These are phyloP conservation scores for Saccostrea cuccullata DNA, from an alignment of 1,140 invertebrate species.

Conservation along the genomic window DNA sequence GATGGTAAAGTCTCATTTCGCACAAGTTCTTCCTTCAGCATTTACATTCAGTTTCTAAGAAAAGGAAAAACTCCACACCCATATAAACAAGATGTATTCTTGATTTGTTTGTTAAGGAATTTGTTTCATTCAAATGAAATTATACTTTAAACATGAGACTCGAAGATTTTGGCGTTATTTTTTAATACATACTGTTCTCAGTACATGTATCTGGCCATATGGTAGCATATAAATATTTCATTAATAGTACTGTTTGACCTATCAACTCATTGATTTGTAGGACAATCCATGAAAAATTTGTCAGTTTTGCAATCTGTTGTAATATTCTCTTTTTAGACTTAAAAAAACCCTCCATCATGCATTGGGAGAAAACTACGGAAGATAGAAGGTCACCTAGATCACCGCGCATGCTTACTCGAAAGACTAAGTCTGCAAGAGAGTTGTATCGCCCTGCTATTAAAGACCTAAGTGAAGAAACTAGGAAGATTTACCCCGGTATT, in stretches of 20 bases:
- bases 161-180: no score
- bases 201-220: background rate
- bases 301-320: background rate
- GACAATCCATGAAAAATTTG: background rate
- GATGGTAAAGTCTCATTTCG: no score
- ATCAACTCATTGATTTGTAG: background rate
- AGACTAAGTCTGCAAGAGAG: conserved; percentile 46
- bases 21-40: no score
- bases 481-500: conserved; percentile 27
- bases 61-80: no score
- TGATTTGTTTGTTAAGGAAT: no score
- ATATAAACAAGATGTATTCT: no score
- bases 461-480: conserved; percentile 41
- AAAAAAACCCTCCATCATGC: background rate
- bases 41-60: no score
- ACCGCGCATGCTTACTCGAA: conserved; percentile 17
- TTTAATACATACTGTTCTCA: no score
- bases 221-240: background rate
- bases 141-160: no score
- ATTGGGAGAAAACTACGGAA: conserved; percentile 41
- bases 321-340: background rate
- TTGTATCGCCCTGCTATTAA: conserved; percentile 47
- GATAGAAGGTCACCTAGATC: conserved; percentile 35
- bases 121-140: no score
- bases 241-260: background rate